These are phyloP conservation scores for Wasmannia auropunctata DNA, from an alignment of 1,140 invertebrate genomes.

Conservation along the genomic window DNA sequence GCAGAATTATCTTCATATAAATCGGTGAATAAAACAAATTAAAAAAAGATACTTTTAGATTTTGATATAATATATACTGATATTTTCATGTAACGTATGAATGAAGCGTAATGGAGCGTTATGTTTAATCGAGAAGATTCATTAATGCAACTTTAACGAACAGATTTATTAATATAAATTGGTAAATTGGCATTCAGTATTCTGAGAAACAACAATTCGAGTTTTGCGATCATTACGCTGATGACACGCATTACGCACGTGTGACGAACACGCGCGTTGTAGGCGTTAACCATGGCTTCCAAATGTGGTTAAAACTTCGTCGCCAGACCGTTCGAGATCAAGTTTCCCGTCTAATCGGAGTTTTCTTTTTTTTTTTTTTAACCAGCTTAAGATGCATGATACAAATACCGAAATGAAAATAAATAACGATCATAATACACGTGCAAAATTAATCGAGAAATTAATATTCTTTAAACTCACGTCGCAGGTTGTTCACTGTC, in stretches of 20 bases:
- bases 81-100: neutral
- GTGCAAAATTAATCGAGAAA: neutral
- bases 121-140: neutral
- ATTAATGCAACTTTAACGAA: neutral
- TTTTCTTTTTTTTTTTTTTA: slow-evolving; percentile 2
- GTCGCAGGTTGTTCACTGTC: slow-evolving; percentile 86
- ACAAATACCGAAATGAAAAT: neutral
- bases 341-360: slow-evolving; percentile 2
- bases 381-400: neutral
- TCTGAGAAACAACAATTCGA: slow-evolving; percentile 20
- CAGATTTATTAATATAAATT: neutral
- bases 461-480: slow-evolving; percentile 72
- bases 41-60: neutral
- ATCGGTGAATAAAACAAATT: neutral
- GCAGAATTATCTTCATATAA: neutral
- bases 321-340: slow-evolving; percentile 23
- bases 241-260: slow-evolving; percentile 31
- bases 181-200: neutral
- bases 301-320: slow-evolving; percentile 19
- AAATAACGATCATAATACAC: neutral
- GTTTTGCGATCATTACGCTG: slow-evolving; percentile 20
- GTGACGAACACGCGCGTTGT: slow-evolving; percentile 53
- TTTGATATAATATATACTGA: neutral
- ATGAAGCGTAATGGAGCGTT: neutral
- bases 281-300: slow-evolving; percentile 73